Evolutionary conservation across 2,113 vertebrate species (phyloP).

Genomic region (Talpa occidentalis): DNA sequence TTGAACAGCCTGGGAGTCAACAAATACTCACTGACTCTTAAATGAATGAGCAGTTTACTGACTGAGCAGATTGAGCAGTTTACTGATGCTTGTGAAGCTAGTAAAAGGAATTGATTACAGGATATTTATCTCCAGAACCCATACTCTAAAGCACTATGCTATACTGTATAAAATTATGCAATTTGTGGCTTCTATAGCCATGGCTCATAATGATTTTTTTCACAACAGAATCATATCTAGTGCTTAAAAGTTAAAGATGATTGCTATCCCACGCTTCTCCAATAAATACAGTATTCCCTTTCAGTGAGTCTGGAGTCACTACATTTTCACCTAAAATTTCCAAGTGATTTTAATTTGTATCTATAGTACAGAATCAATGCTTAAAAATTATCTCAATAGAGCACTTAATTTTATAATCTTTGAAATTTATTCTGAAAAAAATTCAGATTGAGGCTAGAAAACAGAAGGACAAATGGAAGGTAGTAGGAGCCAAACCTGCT

Average conservation of each 20-base stretch:
- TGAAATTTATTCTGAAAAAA: not conserved
- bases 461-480: not conserved
- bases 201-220: not conserved
- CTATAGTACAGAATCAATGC: not conserved
- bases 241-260: not conserved
- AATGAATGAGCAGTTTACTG: conserved; percentile 9
- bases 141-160: not conserved
- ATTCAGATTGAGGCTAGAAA: not conserved
- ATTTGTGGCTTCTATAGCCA: not conserved
- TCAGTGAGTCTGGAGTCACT: not conserved
- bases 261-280: not conserved
- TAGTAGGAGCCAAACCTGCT: not conserved
- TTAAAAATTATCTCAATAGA: not conserved
- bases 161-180: not conserved
- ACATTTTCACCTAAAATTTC: conserved; percentile 3
- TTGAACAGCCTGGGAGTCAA: not conserved
- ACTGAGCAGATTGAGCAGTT: too few relatives aligned
- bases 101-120: not conserved
- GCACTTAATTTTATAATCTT: not conserved
- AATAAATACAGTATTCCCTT: not conserved
- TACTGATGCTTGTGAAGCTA: not conserved
- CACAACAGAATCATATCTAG: not conserved
- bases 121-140: not conserved
- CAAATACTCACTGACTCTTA: not conserved
- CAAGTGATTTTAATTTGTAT: not conserved